Conservation (phyloP, 2,797 vertebrate species). For the Petrocephalus sullivani region DNA sequence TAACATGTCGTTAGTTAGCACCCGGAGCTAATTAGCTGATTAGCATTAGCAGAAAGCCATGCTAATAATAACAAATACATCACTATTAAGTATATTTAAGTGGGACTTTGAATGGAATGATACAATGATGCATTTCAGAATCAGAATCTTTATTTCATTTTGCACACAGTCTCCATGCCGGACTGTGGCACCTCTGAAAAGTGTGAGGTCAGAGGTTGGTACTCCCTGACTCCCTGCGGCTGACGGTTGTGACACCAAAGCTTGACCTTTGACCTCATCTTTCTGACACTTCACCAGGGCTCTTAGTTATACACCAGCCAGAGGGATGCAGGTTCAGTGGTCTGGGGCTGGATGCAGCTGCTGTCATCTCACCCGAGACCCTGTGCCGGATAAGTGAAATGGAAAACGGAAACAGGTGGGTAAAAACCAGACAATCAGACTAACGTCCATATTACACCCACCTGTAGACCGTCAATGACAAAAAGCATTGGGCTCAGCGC, state of each 20-base stretch:
- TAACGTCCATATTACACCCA: neutral
- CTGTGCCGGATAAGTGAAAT: neutral
- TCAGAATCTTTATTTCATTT: neutral
- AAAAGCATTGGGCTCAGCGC: neutral
- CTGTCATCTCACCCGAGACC: neutral
- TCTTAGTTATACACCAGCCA: constrained; percentile 7
- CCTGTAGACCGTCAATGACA: neutral
- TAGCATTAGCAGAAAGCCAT: neutral
- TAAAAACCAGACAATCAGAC: neutral
- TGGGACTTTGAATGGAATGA: neutral
- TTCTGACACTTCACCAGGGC: constrained; percentile 39
- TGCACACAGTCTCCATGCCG: neutral
- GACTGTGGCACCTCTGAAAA: constrained; percentile 6
- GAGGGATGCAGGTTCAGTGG: neutral
- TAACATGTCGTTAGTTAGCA: neutral
- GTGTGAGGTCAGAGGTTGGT: constrained; percentile 21
- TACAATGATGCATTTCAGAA: neutral
- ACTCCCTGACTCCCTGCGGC: constrained; percentile 31
- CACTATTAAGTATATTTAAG: neutral
- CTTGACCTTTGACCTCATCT: constrained; percentile 31
- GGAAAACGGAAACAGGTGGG: neutral
- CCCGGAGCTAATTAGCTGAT: neutral
- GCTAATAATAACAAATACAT: neutral
- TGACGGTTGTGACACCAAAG: constrained; percentile 33
- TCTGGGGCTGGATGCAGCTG: neutral